Evolutionary conservation across 1,140 invertebrate species (phyloP), one percentile per base, ranked within the genome.

Genomic region (Drosophila bipectinata): DNA sequence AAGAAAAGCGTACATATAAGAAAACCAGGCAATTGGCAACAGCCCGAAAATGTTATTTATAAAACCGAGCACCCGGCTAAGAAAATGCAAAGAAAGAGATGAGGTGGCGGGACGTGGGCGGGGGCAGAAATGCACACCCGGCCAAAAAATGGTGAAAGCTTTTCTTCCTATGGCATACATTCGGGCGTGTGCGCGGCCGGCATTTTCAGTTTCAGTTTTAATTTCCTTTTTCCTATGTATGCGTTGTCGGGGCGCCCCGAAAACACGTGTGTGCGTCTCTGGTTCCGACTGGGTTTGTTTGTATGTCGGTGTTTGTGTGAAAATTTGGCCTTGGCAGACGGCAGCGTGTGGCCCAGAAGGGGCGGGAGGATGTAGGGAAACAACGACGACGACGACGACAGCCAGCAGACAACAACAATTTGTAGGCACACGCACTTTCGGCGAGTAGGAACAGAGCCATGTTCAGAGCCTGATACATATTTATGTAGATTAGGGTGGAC

Each of bases 141-240:
- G 56, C 49, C 44, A 39, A 72, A 63, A 61, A 47, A 51, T 47
- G 67, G 64, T 57, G 64, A 77, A 73, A 76, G 55, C 45, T 52
- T 18, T 18, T 18, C 64, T 74, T 74, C 54, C 52, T 79, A 68
- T 82, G 85, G 82, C 82, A 85, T 88, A 85, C 78, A 88, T 82
- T 78, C 62, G 74, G 87, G 75, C 85, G 71, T 64, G 48, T 78
- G 67, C 63, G 80, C 63, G 66, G 60, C 87, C 81, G 87, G 85
- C 79, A 74, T 90, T 90, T 90, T 90, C 85, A 84, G 79, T 89
- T 90, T 90, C 87, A 90, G 80, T 83, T 88, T 89, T 88, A 88
- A 88, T 90, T 90, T 90, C 85, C 85, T 87, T 89, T 90, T 90
- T 90, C 85, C 85, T 90, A 90, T 90, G 78, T 90, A 90, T 81